Evolutionary conservation across 1,140 invertebrate genomes (phyloP), one percentile per base, ranked within the genome.

Genomic region (Ceratina calcarata): DNA sequence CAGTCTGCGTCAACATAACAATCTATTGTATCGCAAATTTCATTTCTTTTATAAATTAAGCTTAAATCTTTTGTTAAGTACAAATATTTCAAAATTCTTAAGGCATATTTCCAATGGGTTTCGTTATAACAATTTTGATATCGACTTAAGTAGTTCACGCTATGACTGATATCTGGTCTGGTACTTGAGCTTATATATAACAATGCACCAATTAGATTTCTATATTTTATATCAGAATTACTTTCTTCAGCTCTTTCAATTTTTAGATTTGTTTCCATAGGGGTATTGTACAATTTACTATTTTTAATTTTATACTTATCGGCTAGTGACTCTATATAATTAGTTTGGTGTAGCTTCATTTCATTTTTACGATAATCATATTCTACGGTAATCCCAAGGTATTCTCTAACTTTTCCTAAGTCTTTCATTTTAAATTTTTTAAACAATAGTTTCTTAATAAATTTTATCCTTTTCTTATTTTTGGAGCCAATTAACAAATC

Each of bases 301-400:
- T 70, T 64, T 70, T 64, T n/a, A 45, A 78, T 18, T 8, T 70
- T 57, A 51, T 78, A 70, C 64, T 78, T 78, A 53, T 20, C 13
- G 2, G 67, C 66, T n/a, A 66, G 16, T 0, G 27, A 22, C 15
- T 68, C 45, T 8, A 77, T 65, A 8, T 77, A 92, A 69, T 6
- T 37, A 3, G 13, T 15, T 45, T 45, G 37, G 8, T 10, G 2
- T 45, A 45, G 7, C 0, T 7, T 45, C 0, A 45, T 7, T 45
- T 45, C 10, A 7, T 10, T 3, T 45, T 45, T 6, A 8, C 0
- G 8, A 45, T 45, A 45, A 45, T 10, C 10, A 10, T 45, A 45
- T 3, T 45, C 37, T 45, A 45, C 10, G 7, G 2, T 3, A 8
- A 45, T 45, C 0, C 37, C 37, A 7, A 45, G 37, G 10, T 45